Evolutionary conservation across 1,140 invertebrate genomes (phyloP), one percentile per base, ranked within the genome.

Genomic region (Proctacanthus coquilletti): DNA sequence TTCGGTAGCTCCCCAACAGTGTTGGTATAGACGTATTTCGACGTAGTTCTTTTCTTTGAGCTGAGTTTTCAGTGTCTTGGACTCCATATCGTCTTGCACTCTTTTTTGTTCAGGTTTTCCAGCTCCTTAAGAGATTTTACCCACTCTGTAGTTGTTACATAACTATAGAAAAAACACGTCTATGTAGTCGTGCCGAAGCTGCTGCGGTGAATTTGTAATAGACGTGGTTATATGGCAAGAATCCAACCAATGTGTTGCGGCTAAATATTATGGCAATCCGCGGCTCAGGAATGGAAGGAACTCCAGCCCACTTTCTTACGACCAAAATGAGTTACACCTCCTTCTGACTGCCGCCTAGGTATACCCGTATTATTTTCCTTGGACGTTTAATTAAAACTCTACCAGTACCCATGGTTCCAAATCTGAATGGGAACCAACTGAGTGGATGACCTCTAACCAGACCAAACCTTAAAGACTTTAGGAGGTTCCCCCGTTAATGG

Each of bases 241-340:
- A 34, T 34, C 32, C 32, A 15, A 34, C 32, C 32, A 34, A 34
- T 34, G 32, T 34, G 32, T 34, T 34, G 32, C 18, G 32, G 32
- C 32, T 17, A 34, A 34, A 34, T 34, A 34, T 34, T 34, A 18
- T 34, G 32, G 32, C 32, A 13, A 17, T 34, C 11, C 15, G n/a
- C 27, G 27, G 15, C 27, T 29, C 27, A 14, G 27, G 27, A 14
- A 29, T 13, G 23, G 11, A 14, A 29, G 15, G 27, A 29, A 11
- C 11, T 29, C n/a, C n/a, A 29, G 27, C 27, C n/a, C 15, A 29
- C 11, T 9, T 29, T 13, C 3, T 13, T 25, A 29, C 3, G 15
- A 29, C n/a, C n/a, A 29, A 29, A 13, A 29, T 13, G 15, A 29
- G 23, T 25, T 8, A 25, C 6, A 25, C n/a, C n/a, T n/a, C n/a